phyloP scores from a whole-genome alignment of 2,888 invertebrate genomes.

The Salticus scenicus region DNA sequence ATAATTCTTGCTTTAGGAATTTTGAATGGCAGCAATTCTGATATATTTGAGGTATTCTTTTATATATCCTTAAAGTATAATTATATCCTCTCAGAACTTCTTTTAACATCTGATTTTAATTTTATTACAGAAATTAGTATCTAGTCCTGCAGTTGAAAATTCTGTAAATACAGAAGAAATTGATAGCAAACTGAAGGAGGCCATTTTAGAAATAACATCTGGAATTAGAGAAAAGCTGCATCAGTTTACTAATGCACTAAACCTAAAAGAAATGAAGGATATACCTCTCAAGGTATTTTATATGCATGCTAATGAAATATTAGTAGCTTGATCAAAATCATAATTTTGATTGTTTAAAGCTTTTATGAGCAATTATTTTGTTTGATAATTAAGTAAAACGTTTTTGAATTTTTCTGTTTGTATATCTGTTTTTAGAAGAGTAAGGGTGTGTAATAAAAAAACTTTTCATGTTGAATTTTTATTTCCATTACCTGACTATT shows the following conservation, averaged over 20 bases:
- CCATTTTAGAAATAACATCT: constrained; percentile 50
- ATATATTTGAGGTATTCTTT: constrained; percentile 36
- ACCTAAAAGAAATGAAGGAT: constrained; percentile 50
- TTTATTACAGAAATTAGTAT: constrained; percentile 28
- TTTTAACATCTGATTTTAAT: too few species aligned
- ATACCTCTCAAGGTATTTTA: constrained; percentile 43
- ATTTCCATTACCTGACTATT: too few species aligned
- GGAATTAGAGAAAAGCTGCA: constrained; percentile 46
- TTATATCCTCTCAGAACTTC: too few species aligned
- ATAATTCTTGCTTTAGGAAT: constrained; percentile 51
- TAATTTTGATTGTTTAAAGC: too few species aligned
- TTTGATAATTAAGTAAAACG: too few species aligned
- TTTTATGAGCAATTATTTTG: neutral
- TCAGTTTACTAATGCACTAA: constrained; percentile 53
- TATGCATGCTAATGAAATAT: too few species aligned
- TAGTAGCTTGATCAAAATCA: too few species aligned
- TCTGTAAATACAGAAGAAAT: constrained; percentile 22
- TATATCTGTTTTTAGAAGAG: too few species aligned
- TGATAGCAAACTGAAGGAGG: constrained; percentile 41
- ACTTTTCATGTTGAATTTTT: too few species aligned
- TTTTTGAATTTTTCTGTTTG: too few species aligned
- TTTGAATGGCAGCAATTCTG: constrained; percentile 34
- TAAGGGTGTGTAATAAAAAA: too few species aligned
- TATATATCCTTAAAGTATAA: too few species aligned
- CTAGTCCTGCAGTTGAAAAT: constrained; percentile 20